phyloP scores from a whole-genome alignment of 1,140 invertebrate genomes.

The Drosophila cardini region DNA sequence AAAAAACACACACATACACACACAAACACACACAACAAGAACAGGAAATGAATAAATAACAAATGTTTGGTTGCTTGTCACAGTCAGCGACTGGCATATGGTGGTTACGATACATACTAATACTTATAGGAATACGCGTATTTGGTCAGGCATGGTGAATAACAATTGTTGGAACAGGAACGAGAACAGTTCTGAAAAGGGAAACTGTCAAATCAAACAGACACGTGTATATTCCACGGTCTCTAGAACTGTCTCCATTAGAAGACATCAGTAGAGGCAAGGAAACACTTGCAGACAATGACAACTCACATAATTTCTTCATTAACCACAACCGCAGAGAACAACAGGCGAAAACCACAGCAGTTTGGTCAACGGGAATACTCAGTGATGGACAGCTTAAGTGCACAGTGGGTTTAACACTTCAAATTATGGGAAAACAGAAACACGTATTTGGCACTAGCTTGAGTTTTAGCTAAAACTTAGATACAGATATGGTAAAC shows the following conservation, averaged over 20 bases:
- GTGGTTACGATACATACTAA: not conserved
- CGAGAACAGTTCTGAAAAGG: not conserved
- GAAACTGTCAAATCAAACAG: slow-evolving; percentile 1
- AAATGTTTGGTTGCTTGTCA: slow-evolving; percentile 26
- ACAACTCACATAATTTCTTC: slow-evolving; percentile 45
- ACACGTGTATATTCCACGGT: not conserved
- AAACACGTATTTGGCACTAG: no score
- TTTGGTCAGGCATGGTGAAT: not conserved
- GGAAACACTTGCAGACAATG: not conserved
- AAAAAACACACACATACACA: slow-evolving; percentile 5
- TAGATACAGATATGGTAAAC: not conserved
- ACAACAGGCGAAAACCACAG: slow-evolving; percentile 28
- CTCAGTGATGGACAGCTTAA: slow-evolving; percentile 14
- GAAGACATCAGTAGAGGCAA: not conserved
- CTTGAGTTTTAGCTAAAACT: no score
- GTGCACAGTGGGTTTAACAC: slow-evolving; percentile 22
- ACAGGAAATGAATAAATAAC: slow-evolving; percentile 40
- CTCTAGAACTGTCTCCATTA: not conserved
- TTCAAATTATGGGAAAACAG: not conserved
- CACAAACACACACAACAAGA: not conserved
- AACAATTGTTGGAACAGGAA: not conserved
- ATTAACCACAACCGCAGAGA: slow-evolving; percentile 37
- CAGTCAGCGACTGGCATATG: slow-evolving; percentile 11
- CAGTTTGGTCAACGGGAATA: slow-evolving; percentile 34
- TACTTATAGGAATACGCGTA: not conserved